These are phyloP conservation scores for Tautogolabrus adspersus DNA, from an alignment of 2,113 vertebrate genomes.

Conservation along the genomic window DNA sequence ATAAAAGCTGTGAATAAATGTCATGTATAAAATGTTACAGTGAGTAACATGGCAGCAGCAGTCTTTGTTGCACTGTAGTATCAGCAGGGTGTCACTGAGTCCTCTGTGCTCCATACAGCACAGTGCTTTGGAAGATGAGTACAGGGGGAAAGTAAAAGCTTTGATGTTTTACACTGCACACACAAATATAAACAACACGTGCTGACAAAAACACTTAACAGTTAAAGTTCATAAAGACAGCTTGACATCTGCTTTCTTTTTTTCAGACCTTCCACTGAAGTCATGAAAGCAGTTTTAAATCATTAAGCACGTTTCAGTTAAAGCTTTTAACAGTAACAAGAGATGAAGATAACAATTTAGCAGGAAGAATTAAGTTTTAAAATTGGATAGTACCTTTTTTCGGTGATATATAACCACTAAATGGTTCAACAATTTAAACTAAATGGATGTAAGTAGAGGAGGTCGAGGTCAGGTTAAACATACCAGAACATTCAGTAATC, in stretches of 20 bases:
- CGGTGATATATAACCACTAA: too few relatives aligned
- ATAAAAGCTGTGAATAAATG: background rate
- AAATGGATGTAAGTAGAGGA: too few relatives aligned
- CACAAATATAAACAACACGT: conserved; percentile 31
- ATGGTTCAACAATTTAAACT: too few relatives aligned
- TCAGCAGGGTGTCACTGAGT: conserved; percentile 22
- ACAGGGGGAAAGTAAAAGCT: conserved; percentile 10
- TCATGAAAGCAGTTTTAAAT: too few relatives aligned
- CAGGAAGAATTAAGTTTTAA: too few relatives aligned
- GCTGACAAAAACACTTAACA: background rate
- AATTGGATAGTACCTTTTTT: too few relatives aligned
- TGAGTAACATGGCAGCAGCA: background rate
- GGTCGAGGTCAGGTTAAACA: too few relatives aligned
- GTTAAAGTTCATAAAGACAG: background rate
- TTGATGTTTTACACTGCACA: conserved; percentile 15
- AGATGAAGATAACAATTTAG: too few relatives aligned
- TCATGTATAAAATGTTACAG: background rate
- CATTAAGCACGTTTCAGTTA: too few relatives aligned
- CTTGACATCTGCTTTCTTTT: background rate
- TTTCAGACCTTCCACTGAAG: too few relatives aligned
- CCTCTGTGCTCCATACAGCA: conserved; percentile 1
- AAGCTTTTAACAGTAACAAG: too few relatives aligned
- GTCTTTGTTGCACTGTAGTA: conserved; percentile 1
- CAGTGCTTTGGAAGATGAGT: conserved; percentile 22
- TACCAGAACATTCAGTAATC: too few relatives aligned